Conservation (phyloP, 2,888 invertebrate genomes). For the Osedax frankpressi region DNA sequence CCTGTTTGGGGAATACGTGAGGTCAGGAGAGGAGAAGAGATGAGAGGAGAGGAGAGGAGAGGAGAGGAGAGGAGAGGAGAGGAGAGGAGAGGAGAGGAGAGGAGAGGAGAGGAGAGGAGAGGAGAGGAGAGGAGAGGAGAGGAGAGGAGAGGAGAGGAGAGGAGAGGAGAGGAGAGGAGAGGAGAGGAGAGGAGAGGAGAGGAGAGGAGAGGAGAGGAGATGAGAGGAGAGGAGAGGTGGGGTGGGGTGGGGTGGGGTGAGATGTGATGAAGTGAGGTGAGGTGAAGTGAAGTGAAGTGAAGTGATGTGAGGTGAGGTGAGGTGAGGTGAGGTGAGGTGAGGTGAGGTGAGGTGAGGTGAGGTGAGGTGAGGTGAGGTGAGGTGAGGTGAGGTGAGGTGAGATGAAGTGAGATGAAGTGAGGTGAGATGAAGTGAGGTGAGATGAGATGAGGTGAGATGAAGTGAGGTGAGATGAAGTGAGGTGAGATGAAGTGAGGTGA, state of each 20-base stretch:
- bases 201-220: slow-evolving; percentile 16
- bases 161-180: slow-evolving; percentile 16
- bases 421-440: no score
- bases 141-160: slow-evolving; percentile 16
- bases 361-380: slow-evolving; percentile 17
- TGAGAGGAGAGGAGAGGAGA: slow-evolving; percentile 5
- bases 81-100: slow-evolving; percentile 7
- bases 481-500: no score
- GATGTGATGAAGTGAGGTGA: slow-evolving; percentile 18
- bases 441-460: no score
- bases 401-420: slow-evolving; percentile 5
- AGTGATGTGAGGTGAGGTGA: slow-evolving; percentile 11
- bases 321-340: slow-evolving; percentile 17
- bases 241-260: slow-evolving; percentile 16
- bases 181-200: slow-evolving; percentile 16
- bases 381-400: slow-evolving; percentile 15
- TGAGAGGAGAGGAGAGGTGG: slow-evolving; percentile 15
- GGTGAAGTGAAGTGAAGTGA: no score
- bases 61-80: slow-evolving; percentile 7
- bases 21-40: neutral
- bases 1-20: no score
- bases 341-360: slow-evolving; percentile 17
- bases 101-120: slow-evolving; percentile 9
- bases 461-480: no score
- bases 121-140: slow-evolving; percentile 15